phyloP scores from a whole-genome alignment of 2,888 invertebrate genomes.

The Drosophila anomalata region DNA sequence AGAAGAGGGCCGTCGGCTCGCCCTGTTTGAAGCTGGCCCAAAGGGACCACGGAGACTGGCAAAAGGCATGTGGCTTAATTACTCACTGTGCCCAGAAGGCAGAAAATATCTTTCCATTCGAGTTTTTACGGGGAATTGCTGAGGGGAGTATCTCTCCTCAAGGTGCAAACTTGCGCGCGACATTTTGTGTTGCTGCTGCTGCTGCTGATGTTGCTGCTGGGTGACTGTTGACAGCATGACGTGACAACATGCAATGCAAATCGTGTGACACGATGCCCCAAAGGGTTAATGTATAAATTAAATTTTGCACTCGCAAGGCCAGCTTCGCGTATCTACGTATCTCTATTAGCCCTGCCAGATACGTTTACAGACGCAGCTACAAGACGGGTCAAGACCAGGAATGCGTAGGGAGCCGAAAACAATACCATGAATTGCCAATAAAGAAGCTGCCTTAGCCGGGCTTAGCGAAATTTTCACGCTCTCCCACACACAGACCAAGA shows the following conservation, averaged over 20 bases:
- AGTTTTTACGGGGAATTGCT: conserved; percentile 1
- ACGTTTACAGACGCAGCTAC: conserved; percentile 47
- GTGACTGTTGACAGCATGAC: conserved; percentile 74
- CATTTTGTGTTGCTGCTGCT: conserved; percentile 36
- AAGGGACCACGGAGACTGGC: conserved; percentile 20
- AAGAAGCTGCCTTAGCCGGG: conserved; percentile 76
- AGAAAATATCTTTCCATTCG: conserved; percentile 32
- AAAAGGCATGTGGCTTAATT: conserved; percentile 70
- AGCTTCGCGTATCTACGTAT: conserved; percentile 43
- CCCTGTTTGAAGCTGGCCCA: conserved; percentile 51
- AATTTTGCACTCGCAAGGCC: conserved; percentile 54
- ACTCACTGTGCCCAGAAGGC: conserved; percentile 60
- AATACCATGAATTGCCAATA: conserved; percentile 36
- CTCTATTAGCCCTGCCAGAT: conserved; percentile 67
- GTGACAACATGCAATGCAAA: conserved; percentile 79
- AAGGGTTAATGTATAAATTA: conserved; percentile 77
- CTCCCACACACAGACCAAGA: conserved; percentile 37
- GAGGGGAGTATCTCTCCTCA: conserved; percentile 23
- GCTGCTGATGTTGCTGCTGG: conserved; percentile 37
- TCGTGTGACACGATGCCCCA: conserved; percentile 73
- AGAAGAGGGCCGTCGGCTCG: conserved; percentile 23
- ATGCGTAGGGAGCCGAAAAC: conserved; percentile 54
- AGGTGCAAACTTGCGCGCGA: conserved; percentile 48
- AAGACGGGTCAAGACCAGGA: conserved; percentile 33
- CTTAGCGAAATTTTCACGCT: conserved; percentile 79